Evolutionary conservation across 1,140 invertebrate genomes (phyloP).

Genomic region (Neodiprion pinetum): DNA sequence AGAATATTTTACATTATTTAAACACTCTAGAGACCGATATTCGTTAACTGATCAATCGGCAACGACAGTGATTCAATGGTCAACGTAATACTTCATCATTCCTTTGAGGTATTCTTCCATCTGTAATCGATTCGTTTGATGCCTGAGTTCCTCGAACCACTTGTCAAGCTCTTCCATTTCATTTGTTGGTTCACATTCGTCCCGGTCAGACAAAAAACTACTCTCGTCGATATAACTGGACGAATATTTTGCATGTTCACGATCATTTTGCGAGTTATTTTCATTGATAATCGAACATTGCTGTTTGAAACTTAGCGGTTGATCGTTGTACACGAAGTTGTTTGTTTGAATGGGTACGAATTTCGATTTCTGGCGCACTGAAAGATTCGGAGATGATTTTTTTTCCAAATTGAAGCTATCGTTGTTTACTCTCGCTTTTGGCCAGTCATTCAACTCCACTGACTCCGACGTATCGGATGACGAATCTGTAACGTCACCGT

Average conservation of each 20-base stretch:
- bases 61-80: neutral
- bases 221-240: no score
- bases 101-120: neutral
- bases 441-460: no score
- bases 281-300: no score
- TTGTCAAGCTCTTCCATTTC: neutral
- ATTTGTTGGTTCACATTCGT: neutral
- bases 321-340: constrained; percentile 13
- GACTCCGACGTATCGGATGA: no score
- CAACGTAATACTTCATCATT: neutral
- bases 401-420: neutral
- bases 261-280: no score
- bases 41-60: neutral
- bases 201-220: neutral
- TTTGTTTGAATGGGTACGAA: constrained; percentile 22
- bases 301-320: no score
- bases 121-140: neutral
- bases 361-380: neutral
- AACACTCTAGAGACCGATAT: neutral
- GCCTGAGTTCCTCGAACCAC: neutral
- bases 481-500: neutral
- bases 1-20: neutral
- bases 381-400: neutral
- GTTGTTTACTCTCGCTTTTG: no score
- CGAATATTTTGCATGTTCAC: no score